These are phyloP conservation scores for Heterodera carotae DNA, from an alignment of 1,140 invertebrate genomes.

Conservation along the genomic window DNA sequence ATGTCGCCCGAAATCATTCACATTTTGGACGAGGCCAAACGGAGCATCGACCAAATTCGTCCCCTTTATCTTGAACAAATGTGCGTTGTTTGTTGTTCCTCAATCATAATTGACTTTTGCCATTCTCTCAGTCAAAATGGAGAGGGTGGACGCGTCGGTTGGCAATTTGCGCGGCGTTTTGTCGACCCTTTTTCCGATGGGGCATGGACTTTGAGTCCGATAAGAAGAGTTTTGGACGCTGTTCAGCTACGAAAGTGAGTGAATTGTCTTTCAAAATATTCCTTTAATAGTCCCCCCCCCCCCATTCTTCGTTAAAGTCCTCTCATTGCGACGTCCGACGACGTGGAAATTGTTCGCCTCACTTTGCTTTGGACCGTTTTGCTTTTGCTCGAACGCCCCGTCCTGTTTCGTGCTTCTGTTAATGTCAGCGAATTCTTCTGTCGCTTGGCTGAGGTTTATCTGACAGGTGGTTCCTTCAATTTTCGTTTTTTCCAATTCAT, in stretches of 20 bases:
- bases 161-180: constrained; percentile 34
- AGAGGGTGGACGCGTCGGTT: constrained; percentile 21
- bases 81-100: constrained; percentile 30
- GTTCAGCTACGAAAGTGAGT: constrained; percentile 27
- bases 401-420: constrained; percentile 45
- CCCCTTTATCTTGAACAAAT: constrained; percentile 49
- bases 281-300: background rate
- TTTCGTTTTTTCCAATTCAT: constrained; percentile 26
- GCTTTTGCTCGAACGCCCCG: constrained; percentile 34
- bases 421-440: constrained; percentile 41
- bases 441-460: constrained; percentile 39
- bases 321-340: constrained; percentile 32
- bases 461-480: constrained; percentile 43
- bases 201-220: constrained; percentile 43
- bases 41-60: constrained; percentile 44
- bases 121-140: constrained; percentile 18
- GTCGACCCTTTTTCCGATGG: constrained; percentile 42
- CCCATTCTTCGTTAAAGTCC: background rate
- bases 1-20: constrained; percentile 1
- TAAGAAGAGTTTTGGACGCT: constrained; percentile 46
- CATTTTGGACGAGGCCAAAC: constrained; percentile 35
- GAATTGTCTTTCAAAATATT: background rate
- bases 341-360: constrained; percentile 48
- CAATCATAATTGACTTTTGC: background rate
- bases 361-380: constrained; percentile 46